Conservation (phyloP, 2,113 vertebrate genomes). For the Ivindomyrus marchei region DNA sequence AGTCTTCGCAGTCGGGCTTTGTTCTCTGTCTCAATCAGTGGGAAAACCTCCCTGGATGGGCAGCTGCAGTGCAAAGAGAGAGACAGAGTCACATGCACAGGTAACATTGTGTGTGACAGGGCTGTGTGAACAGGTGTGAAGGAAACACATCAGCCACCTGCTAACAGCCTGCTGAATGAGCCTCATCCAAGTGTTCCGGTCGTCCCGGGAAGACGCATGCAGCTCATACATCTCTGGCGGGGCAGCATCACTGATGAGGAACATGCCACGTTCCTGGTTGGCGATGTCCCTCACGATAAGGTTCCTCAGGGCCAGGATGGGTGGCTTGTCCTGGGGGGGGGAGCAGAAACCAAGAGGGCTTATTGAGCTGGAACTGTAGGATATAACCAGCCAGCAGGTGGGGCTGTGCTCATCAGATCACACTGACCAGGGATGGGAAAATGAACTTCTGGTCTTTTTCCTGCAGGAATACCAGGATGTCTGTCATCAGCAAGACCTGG, state of each 20-base stretch:
- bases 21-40: constrained; percentile 79
- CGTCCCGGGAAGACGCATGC: constrained; percentile 73
- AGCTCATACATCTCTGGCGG: constrained; percentile 92
- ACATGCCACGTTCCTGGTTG: constrained; percentile 89
- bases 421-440: constrained; percentile 77
- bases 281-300: constrained; percentile 84
- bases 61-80: constrained; percentile 57
- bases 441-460: constrained; percentile 89
- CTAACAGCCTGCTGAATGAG: constrained; percentile 72
- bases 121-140: neutral
- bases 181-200: constrained; percentile 78
- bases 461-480: constrained; percentile 83
- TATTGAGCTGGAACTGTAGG: neutral
- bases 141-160: constrained; percentile 50
- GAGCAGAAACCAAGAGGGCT: neutral
- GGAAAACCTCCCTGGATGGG: constrained; percentile 78
- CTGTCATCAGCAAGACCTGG: constrained; percentile 81
- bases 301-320: constrained; percentile 78
- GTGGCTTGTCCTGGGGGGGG: constrained; percentile 69
- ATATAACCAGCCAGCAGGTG: neutral
- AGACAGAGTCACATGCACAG: neutral
- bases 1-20: constrained; percentile 77
- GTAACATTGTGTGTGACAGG: neutral
- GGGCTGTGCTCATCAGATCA: neutral
- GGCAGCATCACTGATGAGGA: constrained; percentile 70